Evolutionary conservation across 1,140 invertebrate species (phyloP), one percentile per base, ranked within the genome.

Genomic region (Orius insidiosus): DNA sequence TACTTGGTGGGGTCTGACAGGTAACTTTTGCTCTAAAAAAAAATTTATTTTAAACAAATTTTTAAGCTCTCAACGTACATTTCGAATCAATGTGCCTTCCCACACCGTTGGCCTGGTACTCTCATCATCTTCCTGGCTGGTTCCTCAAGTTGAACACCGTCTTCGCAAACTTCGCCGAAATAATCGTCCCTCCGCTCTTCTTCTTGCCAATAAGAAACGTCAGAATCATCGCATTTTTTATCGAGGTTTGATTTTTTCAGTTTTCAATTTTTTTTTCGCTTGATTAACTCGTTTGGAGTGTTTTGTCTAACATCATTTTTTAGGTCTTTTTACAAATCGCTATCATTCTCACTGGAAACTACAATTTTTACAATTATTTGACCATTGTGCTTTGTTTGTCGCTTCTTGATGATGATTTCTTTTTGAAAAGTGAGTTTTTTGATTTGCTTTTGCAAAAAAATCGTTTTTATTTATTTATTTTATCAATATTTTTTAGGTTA

Each of bases 331-430:
- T 87, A 6, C 80, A 85, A 71, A 43, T 80, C 1, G 55, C 68
- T 14, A 84, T 85, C 35, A 75, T 85, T 13, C 48, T 76, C 1
- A 84, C 80, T 24, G 84, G 84, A 50, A 87, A 88, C 56, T 87
- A 80, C 57, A 84, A 76, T 54, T 86, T 82, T 59, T 76, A 81
- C 55, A 86, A 87, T 60, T 61, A 85, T 14, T 60, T 88, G 19
- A 77, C 78, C 0, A 72, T 85, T 19, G 72, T 72, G 3, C 60
- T 88, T 24, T 74, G 75, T 55, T 58, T 85, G 9, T 73, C 78
- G 10, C 60, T 87, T 7, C 59, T 86, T 16, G 80, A 86, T 55
- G 80, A 80, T 58, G 63, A 69, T 50, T 71, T 71, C 36, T 78
- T 77, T 39, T 49, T 44, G 14, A 55, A 46, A 48, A 51, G 54